Evolutionary conservation across 2,888 invertebrate species (phyloP).

Genomic region (Cheilosia scutellata): DNA sequence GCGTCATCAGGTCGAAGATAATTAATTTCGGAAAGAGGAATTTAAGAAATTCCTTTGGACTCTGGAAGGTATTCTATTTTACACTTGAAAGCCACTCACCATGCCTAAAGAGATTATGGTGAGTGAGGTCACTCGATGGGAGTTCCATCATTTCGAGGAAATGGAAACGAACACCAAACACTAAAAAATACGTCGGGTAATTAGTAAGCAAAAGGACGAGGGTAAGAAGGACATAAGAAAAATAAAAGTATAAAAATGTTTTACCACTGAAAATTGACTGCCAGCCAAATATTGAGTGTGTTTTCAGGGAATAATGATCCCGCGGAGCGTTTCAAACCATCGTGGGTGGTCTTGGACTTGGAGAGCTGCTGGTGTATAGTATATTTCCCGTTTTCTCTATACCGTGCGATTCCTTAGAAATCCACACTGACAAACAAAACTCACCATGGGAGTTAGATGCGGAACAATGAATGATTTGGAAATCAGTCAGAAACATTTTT

Average conservation of each 20-base stretch:
- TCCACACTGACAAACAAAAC: constrained; percentile 46
- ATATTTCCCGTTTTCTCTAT: background rate
- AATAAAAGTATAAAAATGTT: constrained; percentile 39
- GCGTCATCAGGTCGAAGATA: constrained; percentile 71
- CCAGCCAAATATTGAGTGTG: background rate
- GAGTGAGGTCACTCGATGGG: constrained; percentile 66
- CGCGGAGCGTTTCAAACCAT: constrained; percentile 45
- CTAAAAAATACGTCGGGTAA: constrained; percentile 39
- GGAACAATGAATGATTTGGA: constrained; percentile 68
- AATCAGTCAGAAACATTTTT: constrained; percentile 65
- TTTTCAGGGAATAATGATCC: constrained; percentile 23
- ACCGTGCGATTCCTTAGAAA: constrained; percentile 67
- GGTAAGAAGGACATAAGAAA: constrained; percentile 30
- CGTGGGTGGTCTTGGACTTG: constrained; percentile 64
- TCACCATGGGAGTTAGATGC: constrained; percentile 44
- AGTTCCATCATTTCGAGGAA: constrained; percentile 65
- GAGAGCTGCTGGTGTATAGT: too few relatives aligned
- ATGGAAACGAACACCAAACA: constrained; percentile 31
- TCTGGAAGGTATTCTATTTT: constrained; percentile 14
- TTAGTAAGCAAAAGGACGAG: constrained; percentile 55
- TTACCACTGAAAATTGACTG: constrained; percentile 54
- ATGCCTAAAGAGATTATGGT: constrained; percentile 66
- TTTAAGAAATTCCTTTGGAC: constrained; percentile 45
- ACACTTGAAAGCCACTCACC: constrained; percentile 60
- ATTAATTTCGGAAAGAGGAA: constrained; percentile 51